Evolutionary conservation across 2,113 vertebrate species (phyloP).

Genomic region (Myocastor coypus): DNA sequence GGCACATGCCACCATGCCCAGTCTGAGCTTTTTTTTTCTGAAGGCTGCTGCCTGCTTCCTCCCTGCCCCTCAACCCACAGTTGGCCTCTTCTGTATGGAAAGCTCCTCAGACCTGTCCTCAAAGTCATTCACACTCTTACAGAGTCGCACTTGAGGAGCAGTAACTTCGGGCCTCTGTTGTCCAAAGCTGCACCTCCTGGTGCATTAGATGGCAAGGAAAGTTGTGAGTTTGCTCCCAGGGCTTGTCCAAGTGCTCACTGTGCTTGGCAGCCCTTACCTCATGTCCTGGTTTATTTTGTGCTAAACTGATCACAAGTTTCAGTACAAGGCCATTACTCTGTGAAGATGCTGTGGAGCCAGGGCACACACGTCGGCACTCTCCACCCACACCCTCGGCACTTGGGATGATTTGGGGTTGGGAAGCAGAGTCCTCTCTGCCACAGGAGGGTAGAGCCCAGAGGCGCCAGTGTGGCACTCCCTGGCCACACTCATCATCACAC

Average conservation of each 20-base stretch:
- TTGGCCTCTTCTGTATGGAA: constrained; percentile 49
- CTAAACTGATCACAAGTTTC: background rate
- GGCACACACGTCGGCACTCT: accelerated
- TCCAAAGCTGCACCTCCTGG: constrained; percentile 49
- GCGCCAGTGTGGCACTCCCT: background rate
- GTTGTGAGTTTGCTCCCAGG: background rate
- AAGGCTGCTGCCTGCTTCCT: background rate
- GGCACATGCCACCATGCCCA: too few relatives aligned
- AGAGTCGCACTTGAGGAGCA: constrained; percentile 62
- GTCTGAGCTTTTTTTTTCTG: background rate
- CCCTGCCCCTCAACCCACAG: background rate
- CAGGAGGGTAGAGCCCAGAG: background rate
- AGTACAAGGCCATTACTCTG: background rate
- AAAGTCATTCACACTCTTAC: background rate
- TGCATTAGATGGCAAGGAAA: background rate
- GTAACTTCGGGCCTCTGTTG: constrained; percentile 67
- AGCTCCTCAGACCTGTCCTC: background rate
- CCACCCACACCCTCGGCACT: accelerated
- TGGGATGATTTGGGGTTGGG: background rate
- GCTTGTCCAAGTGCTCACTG: constrained; percentile 6
- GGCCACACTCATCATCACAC: background rate
- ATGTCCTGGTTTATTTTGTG: background rate
- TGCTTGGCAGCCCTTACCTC: background rate
- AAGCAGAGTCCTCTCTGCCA: background rate
- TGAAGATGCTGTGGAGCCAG: background rate